These are phyloP conservation scores for Buteo buteo DNA, from an alignment of 2,113 vertebrate genomes.

Conservation along the genomic window DNA sequence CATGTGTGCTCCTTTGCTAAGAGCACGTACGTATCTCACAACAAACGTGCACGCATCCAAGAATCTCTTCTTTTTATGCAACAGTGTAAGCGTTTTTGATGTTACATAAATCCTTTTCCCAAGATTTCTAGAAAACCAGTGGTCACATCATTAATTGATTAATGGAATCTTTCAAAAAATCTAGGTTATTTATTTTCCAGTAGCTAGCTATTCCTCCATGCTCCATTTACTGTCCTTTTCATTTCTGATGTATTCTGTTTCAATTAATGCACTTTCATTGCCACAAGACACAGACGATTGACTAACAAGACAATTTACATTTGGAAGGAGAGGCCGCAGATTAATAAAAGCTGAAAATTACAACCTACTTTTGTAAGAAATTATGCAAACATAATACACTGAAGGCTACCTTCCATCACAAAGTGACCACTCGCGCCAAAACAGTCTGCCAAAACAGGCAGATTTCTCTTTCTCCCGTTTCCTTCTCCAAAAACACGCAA, in stretches of 20 bases:
- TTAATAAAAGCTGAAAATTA: background rate
- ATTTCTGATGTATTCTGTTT: background rate
- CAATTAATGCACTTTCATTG: background rate
- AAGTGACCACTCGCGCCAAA: background rate
- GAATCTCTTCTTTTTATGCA: background rate
- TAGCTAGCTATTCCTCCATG: background rate
- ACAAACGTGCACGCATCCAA: accelerated
- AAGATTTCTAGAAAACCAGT: background rate
- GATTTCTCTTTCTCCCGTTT: background rate
- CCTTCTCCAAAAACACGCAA: background rate
- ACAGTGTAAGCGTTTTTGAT: accelerated
- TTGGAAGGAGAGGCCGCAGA: background rate
- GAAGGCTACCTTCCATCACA: background rate
- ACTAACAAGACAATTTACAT: background rate
- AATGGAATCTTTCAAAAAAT: background rate
- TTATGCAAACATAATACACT: background rate
- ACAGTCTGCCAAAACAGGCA: background rate
- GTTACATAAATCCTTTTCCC: background rate
- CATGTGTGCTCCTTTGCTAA: accelerated
- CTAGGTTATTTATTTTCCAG: background rate
- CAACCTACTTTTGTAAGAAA: background rate
- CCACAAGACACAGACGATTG: background rate
- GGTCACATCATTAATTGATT: background rate
- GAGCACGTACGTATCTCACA: accelerated
- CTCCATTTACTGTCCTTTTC: conserved; percentile 10